Percentiles rank a stretch among this genome's conserved stretches.
phyloP scores from a whole-genome alignment of 92 coral and sea anemone genomes.

The Heteractis magnifica region DNA sequence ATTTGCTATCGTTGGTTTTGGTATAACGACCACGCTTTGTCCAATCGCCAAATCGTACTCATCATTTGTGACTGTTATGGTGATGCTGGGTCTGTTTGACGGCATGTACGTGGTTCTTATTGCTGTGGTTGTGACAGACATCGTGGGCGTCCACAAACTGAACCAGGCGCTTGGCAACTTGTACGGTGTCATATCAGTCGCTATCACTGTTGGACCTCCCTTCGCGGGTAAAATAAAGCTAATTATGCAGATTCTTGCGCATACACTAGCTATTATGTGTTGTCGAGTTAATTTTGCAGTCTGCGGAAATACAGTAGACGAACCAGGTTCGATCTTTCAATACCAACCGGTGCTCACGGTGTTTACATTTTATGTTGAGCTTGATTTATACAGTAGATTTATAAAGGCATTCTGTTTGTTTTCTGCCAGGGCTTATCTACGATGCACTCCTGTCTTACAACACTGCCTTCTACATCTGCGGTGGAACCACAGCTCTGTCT shows the following conservation, averaged over 20 bases:
- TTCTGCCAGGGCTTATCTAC: constrained; percentile 62
- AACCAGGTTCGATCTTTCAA: too few relatives aligned
- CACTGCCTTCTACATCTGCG: constrained; percentile 87
- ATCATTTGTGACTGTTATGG: constrained; percentile 66
- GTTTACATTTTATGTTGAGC: too few relatives aligned
- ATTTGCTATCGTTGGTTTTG: constrained; percentile 81
- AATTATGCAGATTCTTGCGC: background rate
- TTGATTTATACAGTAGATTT: background rate
- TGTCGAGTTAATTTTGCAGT: background rate
- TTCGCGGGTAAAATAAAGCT: constrained; percentile 71
- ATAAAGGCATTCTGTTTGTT: background rate
- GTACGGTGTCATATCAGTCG: constrained; percentile 79
- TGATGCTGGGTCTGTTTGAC: constrained; percentile 83
- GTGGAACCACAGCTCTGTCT: constrained; percentile 69
- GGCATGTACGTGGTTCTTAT: constrained; percentile 88
- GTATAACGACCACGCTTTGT: constrained; percentile 65
- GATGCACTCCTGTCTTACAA: constrained; percentile 85
- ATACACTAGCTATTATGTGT: background rate
- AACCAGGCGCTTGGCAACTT: constrained; percentile 81
- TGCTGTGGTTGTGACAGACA: constrained; percentile 84
- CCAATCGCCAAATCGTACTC: constrained; percentile 70
- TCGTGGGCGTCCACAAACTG: constrained; percentile 83
- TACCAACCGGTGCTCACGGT: too few relatives aligned
- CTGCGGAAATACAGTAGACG: background rate
- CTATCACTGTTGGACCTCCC: constrained; percentile 90